A percentile compares a stretch with the other conserved stretches of the same genome.
phyloP scores from a whole-genome alignment of 2,797 vertebrate genomes.

The Huso huso region DNA sequence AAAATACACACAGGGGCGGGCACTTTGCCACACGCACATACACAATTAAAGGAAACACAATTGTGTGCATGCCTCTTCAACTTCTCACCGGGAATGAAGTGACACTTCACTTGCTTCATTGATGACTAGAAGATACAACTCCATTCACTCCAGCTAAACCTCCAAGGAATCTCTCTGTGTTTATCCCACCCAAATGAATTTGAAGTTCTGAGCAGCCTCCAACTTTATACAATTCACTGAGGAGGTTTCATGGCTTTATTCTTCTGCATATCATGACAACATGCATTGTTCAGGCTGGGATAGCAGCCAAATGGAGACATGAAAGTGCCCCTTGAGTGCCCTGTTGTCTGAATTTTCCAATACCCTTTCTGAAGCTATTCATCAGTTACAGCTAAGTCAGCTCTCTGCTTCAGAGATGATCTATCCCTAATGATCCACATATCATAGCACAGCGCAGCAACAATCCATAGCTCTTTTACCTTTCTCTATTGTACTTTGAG shows the following conservation, averaged over 20 bases:
- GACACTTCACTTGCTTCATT: neutral
- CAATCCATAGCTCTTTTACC: neutral
- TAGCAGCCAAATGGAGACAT: neutral
- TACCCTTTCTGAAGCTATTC: neutral
- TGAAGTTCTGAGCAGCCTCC: neutral
- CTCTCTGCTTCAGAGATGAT: neutral
- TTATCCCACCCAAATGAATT: neutral
- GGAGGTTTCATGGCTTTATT: constrained; percentile 4
- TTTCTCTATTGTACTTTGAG: constrained; percentile 1
- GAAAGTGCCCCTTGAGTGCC: neutral
- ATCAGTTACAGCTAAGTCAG: constrained; percentile 3
- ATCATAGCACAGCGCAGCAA: neutral
- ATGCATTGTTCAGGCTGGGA: neutral
- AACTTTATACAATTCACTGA: neutral
- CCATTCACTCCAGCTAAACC: neutral
- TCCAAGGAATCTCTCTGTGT: neutral
- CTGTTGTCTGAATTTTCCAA: neutral
- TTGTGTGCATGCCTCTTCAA: neutral
- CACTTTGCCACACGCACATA: too few species aligned
- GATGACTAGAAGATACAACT: constrained; percentile 1
- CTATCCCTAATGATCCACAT: constrained; percentile 5
- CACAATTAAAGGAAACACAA: constrained; percentile 3
- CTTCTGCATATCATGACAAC: neutral
- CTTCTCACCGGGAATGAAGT: neutral
- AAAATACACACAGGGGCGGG: too few species aligned